Conservation (phyloP, 2,113 vertebrate genomes). For the Scomber scombrus region DNA sequence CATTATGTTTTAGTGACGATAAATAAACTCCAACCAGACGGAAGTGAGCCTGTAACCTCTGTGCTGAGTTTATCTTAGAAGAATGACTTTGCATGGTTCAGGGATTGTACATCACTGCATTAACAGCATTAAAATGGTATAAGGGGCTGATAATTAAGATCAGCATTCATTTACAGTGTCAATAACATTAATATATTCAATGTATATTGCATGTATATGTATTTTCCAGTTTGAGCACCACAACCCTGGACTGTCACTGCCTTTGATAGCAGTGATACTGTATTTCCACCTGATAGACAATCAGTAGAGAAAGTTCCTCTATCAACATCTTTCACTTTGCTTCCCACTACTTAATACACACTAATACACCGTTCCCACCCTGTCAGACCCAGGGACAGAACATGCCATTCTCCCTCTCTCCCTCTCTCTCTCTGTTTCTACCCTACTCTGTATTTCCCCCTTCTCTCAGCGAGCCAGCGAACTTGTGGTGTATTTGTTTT, state of each 20-base stretch:
- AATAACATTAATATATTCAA: neutral
- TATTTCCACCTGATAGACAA: neutral
- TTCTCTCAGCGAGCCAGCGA: conserved; percentile 45
- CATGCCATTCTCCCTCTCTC: conserved; percentile 67
- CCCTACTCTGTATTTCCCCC: neutral
- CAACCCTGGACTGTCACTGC: neutral
- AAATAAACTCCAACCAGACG: too few relatives aligned
- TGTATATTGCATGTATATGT: too few relatives aligned
- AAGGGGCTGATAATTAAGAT: too few relatives aligned
- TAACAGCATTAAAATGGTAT: too few relatives aligned
- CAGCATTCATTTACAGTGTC: too few relatives aligned
- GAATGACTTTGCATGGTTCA: too few relatives aligned
- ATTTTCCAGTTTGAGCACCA: neutral
- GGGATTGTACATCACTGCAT: too few relatives aligned
- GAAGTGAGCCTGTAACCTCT: too few relatives aligned
- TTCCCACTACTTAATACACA: neutral
- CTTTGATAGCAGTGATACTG: neutral
- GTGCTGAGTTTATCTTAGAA: too few relatives aligned
- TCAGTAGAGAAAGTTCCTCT: neutral
- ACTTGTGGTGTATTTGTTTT: conserved; percentile 75
- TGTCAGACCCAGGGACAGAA: conserved; percentile 52
- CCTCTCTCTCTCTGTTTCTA: conserved; percentile 8
- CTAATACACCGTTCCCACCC: conserved; percentile 42
- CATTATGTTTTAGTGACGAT: too few relatives aligned
- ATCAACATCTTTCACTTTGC: neutral